Evolutionary conservation across 2,113 vertebrate species (phyloP).

Genomic region (Carollia perspicillata): DNA sequence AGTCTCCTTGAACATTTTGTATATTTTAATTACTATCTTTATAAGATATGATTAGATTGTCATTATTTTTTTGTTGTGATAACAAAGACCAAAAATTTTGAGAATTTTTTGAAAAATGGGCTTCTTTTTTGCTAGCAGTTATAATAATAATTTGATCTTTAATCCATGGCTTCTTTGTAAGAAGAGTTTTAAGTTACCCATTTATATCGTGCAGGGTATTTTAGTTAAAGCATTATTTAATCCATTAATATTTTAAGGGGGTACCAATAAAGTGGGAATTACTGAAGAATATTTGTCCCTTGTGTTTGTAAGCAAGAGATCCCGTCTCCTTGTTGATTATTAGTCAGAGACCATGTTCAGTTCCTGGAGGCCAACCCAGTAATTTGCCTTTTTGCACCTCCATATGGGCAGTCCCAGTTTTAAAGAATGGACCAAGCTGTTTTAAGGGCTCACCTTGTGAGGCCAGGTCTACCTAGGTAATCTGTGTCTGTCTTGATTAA

Average conservation of each 20-base stretch:
- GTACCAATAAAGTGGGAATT: neutral
- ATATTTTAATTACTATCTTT: neutral
- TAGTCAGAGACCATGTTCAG: neutral
- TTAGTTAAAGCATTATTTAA: neutral
- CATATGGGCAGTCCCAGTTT: neutral
- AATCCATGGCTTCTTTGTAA: neutral
- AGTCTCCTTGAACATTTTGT: neutral
- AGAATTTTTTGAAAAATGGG: neutral
- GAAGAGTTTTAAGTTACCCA: neutral
- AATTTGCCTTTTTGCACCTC: neutral
- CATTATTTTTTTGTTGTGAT: neutral
- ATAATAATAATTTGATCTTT: neutral
- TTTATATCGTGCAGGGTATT: neutral
- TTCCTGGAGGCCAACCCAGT: neutral
- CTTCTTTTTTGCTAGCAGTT: neutral
- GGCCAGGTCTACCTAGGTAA: neutral
- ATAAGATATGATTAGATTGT: neutral
- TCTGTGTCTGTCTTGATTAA: neutral
- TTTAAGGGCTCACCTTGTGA: neutral
- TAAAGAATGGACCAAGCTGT: neutral
- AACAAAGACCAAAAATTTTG: neutral
- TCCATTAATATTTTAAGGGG: neutral
- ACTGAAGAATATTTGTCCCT: neutral
- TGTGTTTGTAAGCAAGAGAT: neutral
- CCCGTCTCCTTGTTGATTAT: neutral